Conservation (phyloP, 1,140 invertebrate species). For the Neodiprion pinetum region DNA sequence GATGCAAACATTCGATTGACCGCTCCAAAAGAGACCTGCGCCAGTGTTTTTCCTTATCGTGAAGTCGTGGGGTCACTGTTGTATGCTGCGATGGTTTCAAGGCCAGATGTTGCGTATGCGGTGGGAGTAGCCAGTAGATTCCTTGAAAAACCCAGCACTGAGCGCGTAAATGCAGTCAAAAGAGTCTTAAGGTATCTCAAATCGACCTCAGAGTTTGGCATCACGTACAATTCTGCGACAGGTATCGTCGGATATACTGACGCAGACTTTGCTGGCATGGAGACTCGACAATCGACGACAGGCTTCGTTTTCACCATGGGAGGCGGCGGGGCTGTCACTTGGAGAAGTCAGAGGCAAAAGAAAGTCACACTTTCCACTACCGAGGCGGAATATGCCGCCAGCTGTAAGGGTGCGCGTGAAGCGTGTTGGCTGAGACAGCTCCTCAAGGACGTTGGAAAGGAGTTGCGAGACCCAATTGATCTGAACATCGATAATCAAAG, state of each 20-base stretch:
- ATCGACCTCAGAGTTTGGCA: conserved; percentile 33
- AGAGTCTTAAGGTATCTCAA: too few relatives aligned
- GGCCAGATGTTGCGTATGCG: conserved; percentile 58
- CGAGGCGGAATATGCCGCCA: conserved; percentile 20
- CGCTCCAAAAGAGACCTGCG: too few relatives aligned
- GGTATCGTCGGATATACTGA: conserved; percentile 19
- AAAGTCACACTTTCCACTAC: conserved; percentile 23
- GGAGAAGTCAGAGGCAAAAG: conserved; percentile 20
- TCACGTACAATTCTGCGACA: conserved; percentile 23
- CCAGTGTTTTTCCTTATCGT: conserved; percentile 36
- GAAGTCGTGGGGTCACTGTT: conserved; percentile 50
- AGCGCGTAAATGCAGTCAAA: too few relatives aligned
- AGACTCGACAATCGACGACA: conserved; percentile 23
- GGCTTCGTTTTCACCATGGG: conserved; percentile 25
- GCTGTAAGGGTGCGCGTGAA: conserved; percentile 29
- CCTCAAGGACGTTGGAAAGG: conserved; percentile 15
- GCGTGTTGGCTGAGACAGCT: conserved; percentile 25
- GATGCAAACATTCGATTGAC: too few relatives aligned
- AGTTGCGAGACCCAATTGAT: background rate
- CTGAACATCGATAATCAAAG: conserved; percentile 24
- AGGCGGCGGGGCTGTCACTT: conserved; percentile 16
- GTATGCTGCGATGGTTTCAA: conserved; percentile 50
- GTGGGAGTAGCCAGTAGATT: conserved; percentile 33
- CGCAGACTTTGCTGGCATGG: conserved; percentile 20
- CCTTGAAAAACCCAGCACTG: background rate